Base-by-base conservation (phyloP, 2,113 vertebrate genomes). In the Hippocampus guttulatus region DNA sequence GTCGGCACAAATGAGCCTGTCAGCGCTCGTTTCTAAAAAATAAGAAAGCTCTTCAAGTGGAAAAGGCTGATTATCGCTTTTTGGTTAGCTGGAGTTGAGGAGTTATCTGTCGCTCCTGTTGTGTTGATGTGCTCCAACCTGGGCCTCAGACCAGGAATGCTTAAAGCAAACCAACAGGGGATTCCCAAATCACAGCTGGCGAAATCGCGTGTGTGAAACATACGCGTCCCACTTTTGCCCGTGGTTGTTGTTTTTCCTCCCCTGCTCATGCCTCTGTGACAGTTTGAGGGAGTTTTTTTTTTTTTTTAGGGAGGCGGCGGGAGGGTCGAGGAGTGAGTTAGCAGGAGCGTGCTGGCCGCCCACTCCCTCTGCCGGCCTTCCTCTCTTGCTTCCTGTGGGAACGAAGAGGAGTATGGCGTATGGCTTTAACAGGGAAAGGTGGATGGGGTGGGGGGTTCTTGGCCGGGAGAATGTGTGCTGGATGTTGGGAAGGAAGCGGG, bases 341-440 rank as follows among this genome's bases (percentile, higher is more conserved):
- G 79, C 74, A 75, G 83, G 75, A 81, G 65, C 54, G 58, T 43
- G 73, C 75, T 80, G 7, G 7, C 76, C 81, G 84, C 87, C 87
- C 82, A 85, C 88, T 85, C 83, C 81, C 69, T 85, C 77, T 82
- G 67, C 16, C 73, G 67, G 76, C 63, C 86, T 91, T 90, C 90
- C 87, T 88, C 79, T 85, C 30, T 2, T 10, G 75, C 88, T 90
- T 91, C 88, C 90, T 91, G 90, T 91, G 90, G 90, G 90, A 89
- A 76, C 84, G 81, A 87, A 87, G 85, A 89, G 84, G 80, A 88
- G 88, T 76, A 88, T 84, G 71, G 80, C 43, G 88, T 76, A 88
- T 84, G 71, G 79, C 43, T 88, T 90, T 89, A 88, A 85, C 84
- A 88, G 87, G 70, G 86, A 84, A 77, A 70, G 76, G 79, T 80